Conservation (phyloP, 2,113 vertebrate genomes). For the Egretta garzetta region DNA sequence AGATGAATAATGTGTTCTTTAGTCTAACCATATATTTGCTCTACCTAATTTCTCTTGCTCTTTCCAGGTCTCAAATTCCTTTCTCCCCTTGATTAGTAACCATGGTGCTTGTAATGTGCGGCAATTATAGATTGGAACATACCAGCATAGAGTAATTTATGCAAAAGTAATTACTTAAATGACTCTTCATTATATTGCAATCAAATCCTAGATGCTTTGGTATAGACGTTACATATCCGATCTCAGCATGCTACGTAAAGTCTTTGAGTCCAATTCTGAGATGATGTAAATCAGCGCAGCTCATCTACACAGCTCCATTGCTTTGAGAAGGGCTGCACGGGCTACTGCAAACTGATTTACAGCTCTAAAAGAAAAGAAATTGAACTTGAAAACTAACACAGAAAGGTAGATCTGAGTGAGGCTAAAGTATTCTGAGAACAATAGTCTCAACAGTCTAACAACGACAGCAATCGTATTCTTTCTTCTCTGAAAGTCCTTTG, state of each 20-base stretch:
- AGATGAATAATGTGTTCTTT: neutral
- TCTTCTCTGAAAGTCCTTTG: neutral
- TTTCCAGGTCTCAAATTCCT: constrained; percentile 34
- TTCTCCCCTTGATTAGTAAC: constrained; percentile 68
- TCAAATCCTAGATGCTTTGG: constrained; percentile 63
- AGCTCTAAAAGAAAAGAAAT: neutral
- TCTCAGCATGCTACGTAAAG: constrained; percentile 48
- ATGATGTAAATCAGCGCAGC: constrained; percentile 7
- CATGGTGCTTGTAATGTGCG: constrained; percentile 63
- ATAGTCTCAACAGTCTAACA: neutral
- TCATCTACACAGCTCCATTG: neutral
- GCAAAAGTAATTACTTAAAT: constrained; percentile 76
- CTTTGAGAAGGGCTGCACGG: neutral
- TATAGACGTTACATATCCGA: constrained; percentile 50
- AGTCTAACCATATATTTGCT: neutral
- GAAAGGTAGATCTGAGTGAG: neutral
- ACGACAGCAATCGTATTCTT: fast-evolving
- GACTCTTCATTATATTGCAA: constrained; percentile 73
- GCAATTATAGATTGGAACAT: constrained; percentile 67
- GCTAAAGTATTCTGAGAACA: neutral
- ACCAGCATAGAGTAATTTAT: constrained; percentile 68
- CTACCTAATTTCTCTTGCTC: constrained; percentile 31
- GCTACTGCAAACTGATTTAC: neutral
- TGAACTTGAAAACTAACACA: neutral
- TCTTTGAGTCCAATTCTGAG: constrained; percentile 24